Conservation (phyloP, 2,888 invertebrate genomes). For the Trypoxylon attenuatum region DNA sequence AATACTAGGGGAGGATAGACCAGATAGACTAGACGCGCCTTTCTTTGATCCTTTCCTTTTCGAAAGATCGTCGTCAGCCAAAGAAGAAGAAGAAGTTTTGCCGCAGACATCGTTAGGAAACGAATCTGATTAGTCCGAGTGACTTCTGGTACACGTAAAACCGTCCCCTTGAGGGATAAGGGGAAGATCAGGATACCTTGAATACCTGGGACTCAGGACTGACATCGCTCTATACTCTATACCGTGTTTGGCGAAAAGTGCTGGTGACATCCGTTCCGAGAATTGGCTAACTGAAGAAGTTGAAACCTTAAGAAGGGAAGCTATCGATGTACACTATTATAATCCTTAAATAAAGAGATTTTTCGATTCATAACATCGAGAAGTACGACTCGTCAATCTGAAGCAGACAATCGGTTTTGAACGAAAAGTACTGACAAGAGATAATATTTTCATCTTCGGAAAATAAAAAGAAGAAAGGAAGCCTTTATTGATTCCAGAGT, state of each 20-base stretch:
- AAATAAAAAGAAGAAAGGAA: too few species aligned
- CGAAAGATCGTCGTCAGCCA: slow-evolving; percentile 29
- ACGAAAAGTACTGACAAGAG: too few species aligned
- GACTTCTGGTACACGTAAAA: slow-evolving; percentile 25
- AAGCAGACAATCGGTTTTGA: too few species aligned
- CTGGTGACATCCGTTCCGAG: not conserved
- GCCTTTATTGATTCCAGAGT: too few species aligned
- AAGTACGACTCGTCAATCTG: too few species aligned
- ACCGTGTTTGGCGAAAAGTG: slow-evolving; percentile 15
- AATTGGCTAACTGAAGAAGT: too few species aligned
- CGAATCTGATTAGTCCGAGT: slow-evolving; percentile 41
- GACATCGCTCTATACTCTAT: not conserved
- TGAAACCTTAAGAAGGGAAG: too few species aligned
- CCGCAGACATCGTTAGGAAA: slow-evolving; percentile 7
- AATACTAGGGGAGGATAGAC: not conserved
- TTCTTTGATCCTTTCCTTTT: slow-evolving; percentile 6
- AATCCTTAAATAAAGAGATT: too few species aligned
- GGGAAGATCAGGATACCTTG: not conserved
- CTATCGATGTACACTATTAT: too few species aligned
- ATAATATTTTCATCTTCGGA: too few species aligned
- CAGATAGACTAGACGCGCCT: not conserved
- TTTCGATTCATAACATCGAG: too few species aligned
- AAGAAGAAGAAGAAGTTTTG: slow-evolving; percentile 25
- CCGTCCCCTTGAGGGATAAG: slow-evolving; percentile 23
- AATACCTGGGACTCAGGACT: not conserved